Conservation (phyloP, 2,113 vertebrate species). For the Chiloscyllium plagiosum region DNA sequence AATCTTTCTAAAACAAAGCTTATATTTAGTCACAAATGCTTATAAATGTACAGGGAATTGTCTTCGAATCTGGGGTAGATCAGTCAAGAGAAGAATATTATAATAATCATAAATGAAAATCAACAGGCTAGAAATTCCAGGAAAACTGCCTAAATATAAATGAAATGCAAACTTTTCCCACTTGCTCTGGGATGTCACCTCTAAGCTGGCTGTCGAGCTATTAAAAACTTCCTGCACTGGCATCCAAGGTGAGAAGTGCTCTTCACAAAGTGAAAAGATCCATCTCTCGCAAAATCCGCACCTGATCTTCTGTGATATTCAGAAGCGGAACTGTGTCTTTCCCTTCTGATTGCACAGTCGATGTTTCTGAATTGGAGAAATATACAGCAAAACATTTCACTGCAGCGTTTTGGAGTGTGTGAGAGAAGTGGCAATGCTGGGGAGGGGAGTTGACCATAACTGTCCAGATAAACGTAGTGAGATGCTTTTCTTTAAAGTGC, state of each 20-base stretch:
- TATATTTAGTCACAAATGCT: neutral
- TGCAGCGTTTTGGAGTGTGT: neutral
- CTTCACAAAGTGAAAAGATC: neutral
- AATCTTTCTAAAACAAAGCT: neutral
- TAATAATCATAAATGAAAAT: neutral
- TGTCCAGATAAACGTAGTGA: neutral
- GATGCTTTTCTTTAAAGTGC: neutral
- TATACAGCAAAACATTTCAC: neutral
- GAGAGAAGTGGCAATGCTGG: neutral
- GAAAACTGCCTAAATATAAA: neutral
- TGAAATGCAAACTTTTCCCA: neutral
- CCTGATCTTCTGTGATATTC: neutral
- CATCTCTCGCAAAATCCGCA: neutral
- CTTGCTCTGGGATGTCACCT: neutral
- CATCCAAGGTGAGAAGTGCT: neutral
- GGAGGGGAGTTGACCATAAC: neutral
- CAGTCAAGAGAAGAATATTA: neutral
- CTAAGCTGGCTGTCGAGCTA: neutral
- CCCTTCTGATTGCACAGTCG: neutral
- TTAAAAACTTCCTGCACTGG: neutral
- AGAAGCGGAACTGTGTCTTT: neutral
- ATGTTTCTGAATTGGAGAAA: neutral
- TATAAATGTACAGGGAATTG: neutral
- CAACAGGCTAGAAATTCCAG: neutral
- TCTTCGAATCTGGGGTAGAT: neutral